Percentiles rank a stretch among this genome's conserved stretches.
Evolutionary conservation across 2,113 vertebrate genomes (phyloP).

Genomic region (Pitta sordida): DNA sequence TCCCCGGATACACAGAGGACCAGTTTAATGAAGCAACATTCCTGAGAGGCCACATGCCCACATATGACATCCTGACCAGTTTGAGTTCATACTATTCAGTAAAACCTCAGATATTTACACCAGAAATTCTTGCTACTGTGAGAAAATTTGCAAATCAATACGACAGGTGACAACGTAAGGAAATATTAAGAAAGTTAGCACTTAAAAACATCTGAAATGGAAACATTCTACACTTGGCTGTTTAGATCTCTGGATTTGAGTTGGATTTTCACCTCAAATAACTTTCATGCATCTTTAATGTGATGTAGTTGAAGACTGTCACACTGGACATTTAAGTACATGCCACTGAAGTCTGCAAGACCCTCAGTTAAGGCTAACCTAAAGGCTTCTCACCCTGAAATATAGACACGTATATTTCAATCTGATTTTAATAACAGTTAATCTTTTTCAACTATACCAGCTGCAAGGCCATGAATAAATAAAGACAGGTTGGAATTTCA

Average conservation of each 20-base stretch:
- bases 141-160: neutral
- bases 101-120: neutral
- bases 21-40: neutral
- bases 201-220: neutral
- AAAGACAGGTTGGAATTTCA: constrained; percentile 23
- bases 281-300: constrained; percentile 38
- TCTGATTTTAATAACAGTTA: constrained; percentile 48
- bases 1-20: neutral
- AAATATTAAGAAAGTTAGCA: neutral
- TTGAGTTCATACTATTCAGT: neutral
- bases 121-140: neutral
- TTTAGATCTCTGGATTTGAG: neutral
- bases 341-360: neutral
- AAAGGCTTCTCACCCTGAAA: constrained; percentile 24
- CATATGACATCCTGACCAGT: neutral
- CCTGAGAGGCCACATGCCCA: neutral
- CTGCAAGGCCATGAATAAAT: constrained; percentile 20
- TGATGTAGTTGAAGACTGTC: constrained; percentile 21
- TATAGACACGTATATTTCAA: constrained; percentile 7
- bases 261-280: constrained; percentile 12
- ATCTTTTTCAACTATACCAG: constrained; percentile 28
- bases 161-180: neutral
- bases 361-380: constrained; percentile 1
- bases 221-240: neutral
- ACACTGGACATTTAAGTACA: neutral